These are phyloP conservation scores for Aphaenogaster ashmeadi DNA, from an alignment of 1,140 invertebrate genomes.

Conservation along the genomic window DNA sequence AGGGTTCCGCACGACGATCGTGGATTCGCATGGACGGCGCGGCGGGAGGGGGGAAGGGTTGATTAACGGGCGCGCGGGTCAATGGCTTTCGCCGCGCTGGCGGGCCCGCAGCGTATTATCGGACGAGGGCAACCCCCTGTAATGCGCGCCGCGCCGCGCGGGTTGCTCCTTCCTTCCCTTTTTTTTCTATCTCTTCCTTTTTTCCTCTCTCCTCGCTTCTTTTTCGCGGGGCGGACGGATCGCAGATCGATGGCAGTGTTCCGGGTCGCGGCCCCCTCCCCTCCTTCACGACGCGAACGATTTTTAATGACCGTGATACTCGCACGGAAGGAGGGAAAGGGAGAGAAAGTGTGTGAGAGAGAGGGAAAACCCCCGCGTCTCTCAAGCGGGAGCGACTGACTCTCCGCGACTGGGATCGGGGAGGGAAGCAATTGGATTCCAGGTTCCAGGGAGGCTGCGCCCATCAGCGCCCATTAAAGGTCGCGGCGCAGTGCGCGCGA, in stretches of 20 bases:
- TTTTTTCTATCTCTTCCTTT: background rate
- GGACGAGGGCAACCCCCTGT: constrained; percentile 43
- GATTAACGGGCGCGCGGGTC: constrained; percentile 48
- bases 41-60: background rate
- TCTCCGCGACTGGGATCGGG: constrained; percentile 58
- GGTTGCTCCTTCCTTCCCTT: background rate
- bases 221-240: constrained; percentile 31
- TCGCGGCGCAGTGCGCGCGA: constrained; percentile 77
- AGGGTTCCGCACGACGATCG: constrained; percentile 2
- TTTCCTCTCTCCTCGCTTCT: background rate
- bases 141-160: constrained; percentile 1
- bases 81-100: constrained; percentile 44
- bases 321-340: background rate
- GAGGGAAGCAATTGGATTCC: constrained; percentile 63
- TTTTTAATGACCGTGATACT: constrained; percentile 22
- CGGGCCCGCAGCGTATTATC: constrained; percentile 22
- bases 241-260: constrained; percentile 50
- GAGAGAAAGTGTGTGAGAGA: background rate
- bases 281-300: background rate
- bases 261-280: background rate
- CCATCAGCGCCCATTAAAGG: constrained; percentile 75
- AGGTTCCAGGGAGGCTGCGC: constrained; percentile 77
- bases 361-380: background rate
- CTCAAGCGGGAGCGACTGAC: constrained; percentile 53
- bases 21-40: background rate